Base-by-base conservation (phyloP, 2,113 vertebrate genomes). In the Cephalopterus ornatus region DNA sequence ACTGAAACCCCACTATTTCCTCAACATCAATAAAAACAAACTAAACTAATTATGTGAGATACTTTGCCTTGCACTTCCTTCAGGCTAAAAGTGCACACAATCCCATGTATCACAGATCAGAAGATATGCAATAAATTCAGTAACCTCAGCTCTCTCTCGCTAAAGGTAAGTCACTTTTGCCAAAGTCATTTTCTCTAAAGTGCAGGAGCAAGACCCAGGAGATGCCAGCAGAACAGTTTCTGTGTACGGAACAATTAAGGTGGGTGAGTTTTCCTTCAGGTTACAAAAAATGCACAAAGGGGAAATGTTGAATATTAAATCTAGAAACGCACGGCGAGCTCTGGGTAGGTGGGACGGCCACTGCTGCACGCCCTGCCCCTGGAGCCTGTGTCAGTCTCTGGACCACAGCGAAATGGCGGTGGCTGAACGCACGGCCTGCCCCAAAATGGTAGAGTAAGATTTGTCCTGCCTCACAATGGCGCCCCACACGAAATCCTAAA, bases 1-100 rank as follows among this genome's bases (percentile, higher is more conserved):
- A 9, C 0, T 12, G 0, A 75, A 53, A 61, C 8, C 10, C 0
- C 20, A 1, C 11, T 83, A 16, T 83, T 88, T 39, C 8, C 41
- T 71, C 72, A 68, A 55, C 4, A 19, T n/a, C 50, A 61, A 59
- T 23, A 79, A 86, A 92, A 28, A 7, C 18, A 50, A 83, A 35
- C 15, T 59, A 33, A 89, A 59, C 6, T 42, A 59, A 20, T 53
- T 74, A 16, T 22, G 9, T 27, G 86, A 68, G 52, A 66, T 49
- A 37, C 42, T 90, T 56, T 76, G 44, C 23, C 20, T 67, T 91
- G 67, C 26, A 58, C 22, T 79, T 85, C 16, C 58, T 49, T 61
- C 42, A 37, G 56, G 71, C 37, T 39, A 42, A 72, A 39, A 5
- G 13, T 20, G n/a, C 8, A 14, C 71, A 50, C 6, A 3, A 13